Percentiles rank a stretch among this genome's conserved stretches.
Evolutionary conservation across 2,113 vertebrate species (phyloP).

Genomic region (Microcebus ravelobensis): DNA sequence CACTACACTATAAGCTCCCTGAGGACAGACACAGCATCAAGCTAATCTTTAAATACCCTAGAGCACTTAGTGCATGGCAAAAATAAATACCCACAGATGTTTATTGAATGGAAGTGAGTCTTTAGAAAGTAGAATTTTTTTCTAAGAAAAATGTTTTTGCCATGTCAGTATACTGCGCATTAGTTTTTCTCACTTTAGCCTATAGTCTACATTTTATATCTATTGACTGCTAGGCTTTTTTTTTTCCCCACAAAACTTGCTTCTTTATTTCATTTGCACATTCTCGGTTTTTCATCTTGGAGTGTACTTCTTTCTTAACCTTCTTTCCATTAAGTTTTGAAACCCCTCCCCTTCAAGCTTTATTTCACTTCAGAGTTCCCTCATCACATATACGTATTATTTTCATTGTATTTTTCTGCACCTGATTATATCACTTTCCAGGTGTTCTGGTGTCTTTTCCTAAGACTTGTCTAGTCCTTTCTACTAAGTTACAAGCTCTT

Average conservation of each 20-base stretch:
- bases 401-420: background rate
- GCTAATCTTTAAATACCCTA: background rate
- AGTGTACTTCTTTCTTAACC: background rate
- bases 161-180: background rate
- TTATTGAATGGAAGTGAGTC: background rate
- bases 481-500: background rate
- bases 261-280: background rate
- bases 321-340: background rate
- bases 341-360: background rate
- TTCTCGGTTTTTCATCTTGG: background rate
- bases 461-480: background rate
- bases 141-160: background rate
- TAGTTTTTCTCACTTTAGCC: background rate
- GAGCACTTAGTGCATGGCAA: background rate
- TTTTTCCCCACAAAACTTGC: background rate
- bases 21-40: background rate
- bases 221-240: background rate
- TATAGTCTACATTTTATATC: background rate
- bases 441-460: background rate
- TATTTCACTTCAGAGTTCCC: background rate
- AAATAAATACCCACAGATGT: background rate
- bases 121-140: background rate
- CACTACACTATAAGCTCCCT: background rate
- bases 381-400: background rate
- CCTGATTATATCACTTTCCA: background rate